Evolutionary conservation across 2,113 vertebrate genomes (phyloP).

Genomic region (Antechinus flavipes): DNA sequence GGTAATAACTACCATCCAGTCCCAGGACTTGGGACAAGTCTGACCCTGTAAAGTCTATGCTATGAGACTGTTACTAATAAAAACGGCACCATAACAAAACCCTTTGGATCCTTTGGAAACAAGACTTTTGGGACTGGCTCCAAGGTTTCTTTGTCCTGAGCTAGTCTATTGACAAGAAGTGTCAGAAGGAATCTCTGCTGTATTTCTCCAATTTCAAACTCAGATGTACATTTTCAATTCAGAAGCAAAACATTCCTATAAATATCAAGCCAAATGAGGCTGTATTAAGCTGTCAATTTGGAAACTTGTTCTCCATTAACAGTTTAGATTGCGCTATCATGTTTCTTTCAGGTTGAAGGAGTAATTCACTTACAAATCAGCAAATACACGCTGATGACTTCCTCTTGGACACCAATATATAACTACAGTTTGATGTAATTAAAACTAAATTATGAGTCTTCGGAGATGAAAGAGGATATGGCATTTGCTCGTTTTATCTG

Average conservation of each 20-base stretch:
- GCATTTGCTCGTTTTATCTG: background rate
- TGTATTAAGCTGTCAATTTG: slow-evolving; percentile 4
- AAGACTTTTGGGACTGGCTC: background rate
- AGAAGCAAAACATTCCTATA: slow-evolving; percentile 16
- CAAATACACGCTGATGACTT: background rate
- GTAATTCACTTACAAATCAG: slow-evolving; percentile 34
- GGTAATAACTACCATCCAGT: slow-evolving; percentile 15
- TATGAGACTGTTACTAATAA: background rate
- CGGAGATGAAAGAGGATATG: background rate
- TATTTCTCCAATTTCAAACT: background rate
- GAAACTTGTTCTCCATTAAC: background rate
- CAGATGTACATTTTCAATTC: background rate
- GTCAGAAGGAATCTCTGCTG: background rate
- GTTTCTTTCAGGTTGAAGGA: slow-evolving; percentile 12
- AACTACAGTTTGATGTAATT: slow-evolving; percentile 10
- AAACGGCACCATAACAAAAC: background rate
- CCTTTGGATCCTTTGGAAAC: background rate
- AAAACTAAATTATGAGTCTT: background rate
- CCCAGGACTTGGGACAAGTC: background rate
- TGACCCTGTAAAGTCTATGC: background rate
- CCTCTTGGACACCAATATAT: background rate
- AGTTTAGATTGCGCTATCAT: background rate
- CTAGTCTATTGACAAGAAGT: background rate
- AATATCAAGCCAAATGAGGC: background rate
- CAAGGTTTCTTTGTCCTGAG: background rate